Conservation (phyloP, 2,113 vertebrate genomes). For the Meleagris gallopavo region DNA sequence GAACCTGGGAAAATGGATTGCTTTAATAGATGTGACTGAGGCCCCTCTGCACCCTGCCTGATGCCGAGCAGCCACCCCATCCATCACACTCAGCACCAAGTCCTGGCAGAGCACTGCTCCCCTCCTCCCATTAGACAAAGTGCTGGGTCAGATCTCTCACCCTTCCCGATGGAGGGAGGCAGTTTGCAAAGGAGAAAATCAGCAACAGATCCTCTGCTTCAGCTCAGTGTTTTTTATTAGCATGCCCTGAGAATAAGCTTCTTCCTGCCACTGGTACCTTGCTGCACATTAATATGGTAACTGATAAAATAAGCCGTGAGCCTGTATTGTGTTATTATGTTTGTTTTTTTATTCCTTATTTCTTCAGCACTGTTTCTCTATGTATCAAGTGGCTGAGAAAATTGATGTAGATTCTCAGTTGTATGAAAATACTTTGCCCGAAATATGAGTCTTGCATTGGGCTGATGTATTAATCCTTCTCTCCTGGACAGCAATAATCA, state of each 20-base stretch:
- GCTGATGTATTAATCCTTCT: slow-evolving; percentile 50
- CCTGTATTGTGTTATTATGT: neutral
- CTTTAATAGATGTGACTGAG: slow-evolving; percentile 58
- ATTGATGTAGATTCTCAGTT: neutral
- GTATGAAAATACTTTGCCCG: neutral
- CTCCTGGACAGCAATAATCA: slow-evolving; percentile 43
- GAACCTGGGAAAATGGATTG: slow-evolving; percentile 58
- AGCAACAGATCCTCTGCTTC: neutral
- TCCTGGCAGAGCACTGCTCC: neutral
- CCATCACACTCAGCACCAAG: slow-evolving; percentile 33
- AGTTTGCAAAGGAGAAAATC: neutral
- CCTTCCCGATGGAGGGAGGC: neutral
- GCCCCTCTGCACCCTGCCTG: slow-evolving; percentile 43
- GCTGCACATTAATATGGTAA: neutral
- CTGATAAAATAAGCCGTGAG: neutral
- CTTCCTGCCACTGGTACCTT: neutral
- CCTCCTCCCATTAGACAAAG: neutral
- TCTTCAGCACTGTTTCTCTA: neutral
- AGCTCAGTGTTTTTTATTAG: neutral
- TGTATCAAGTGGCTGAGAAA: neutral
- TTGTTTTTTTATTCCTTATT: neutral
- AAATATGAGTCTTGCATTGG: neutral
- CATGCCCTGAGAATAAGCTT: neutral
- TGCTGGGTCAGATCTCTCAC: neutral
- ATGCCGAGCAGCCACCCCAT: slow-evolving; percentile 21